These are phyloP conservation scores for Seira ritae DNA, from an alignment of 2,888 invertebrate genomes.

Conservation along the genomic window DNA sequence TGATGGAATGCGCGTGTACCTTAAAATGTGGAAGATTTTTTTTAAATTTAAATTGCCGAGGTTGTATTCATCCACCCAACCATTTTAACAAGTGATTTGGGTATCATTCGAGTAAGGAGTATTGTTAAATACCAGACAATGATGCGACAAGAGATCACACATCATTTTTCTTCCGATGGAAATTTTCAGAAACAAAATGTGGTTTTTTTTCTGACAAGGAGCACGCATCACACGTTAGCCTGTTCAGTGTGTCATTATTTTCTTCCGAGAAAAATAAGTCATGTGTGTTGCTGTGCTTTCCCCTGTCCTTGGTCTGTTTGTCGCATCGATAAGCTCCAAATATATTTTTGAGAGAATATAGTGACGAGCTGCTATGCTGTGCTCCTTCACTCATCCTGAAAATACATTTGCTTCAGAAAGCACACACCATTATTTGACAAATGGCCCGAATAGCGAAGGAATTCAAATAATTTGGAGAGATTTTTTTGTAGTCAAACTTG, in stretches of 20 bases:
- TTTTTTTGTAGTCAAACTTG: too few relatives aligned
- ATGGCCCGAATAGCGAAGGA: too few relatives aligned
- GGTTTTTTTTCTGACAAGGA: neutral
- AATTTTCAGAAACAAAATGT: neutral
- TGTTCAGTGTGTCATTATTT: neutral
- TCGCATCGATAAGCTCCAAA: too few relatives aligned
- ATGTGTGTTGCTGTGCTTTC: too few relatives aligned
- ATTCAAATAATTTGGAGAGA: too few relatives aligned
- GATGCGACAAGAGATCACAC: neutral
- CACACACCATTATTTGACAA: too few relatives aligned
- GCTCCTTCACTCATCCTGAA: too few relatives aligned
- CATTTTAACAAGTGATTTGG: neutral
- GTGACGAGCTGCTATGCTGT: too few relatives aligned
- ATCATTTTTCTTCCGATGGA: constrained; percentile 11
- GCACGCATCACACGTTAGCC: constrained; percentile 1
- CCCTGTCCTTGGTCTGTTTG: too few relatives aligned
- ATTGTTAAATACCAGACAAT: constrained; percentile 6
- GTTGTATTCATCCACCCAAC: neutral
- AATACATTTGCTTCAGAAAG: too few relatives aligned
- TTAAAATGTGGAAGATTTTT: neutral
- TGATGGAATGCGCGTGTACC: neutral
- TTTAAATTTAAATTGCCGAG: neutral
- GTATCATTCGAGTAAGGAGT: neutral
- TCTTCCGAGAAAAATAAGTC: neutral
- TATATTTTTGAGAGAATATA: too few relatives aligned